phyloP scores from a whole-genome alignment of 2,797 vertebrate genomes.

The Pantherophis vulpinus region DNA sequence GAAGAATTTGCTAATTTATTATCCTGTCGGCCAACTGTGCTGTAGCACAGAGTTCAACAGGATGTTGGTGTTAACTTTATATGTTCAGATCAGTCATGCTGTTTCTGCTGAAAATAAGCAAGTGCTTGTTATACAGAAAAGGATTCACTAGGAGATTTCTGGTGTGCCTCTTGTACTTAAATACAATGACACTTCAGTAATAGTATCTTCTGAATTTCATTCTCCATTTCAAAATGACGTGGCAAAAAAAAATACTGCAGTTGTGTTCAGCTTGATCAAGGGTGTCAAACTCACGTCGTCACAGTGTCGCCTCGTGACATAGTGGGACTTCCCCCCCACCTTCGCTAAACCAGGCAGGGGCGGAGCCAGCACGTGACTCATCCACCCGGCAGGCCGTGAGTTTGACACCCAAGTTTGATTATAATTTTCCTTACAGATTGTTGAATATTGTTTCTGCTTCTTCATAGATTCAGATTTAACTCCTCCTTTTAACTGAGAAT shows the following conservation, averaged over 20 bases:
- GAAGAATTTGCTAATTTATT: conserved; percentile 16
- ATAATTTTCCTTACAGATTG: neutral
- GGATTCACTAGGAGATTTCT: neutral
- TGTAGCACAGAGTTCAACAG: conserved; percentile 37
- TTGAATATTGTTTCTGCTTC: neutral
- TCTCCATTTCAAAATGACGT: neutral
- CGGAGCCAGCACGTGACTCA: no score
- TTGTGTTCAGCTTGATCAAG: neutral
- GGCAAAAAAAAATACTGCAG: neutral
- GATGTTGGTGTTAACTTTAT: conserved; percentile 28
- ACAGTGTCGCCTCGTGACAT: accelerated
- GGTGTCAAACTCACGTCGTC: no score
- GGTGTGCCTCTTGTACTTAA: neutral
- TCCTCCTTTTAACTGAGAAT: neutral
- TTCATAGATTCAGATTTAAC: neutral
- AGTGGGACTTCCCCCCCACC: no score
- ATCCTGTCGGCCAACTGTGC: accelerated
- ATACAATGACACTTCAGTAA: neutral
- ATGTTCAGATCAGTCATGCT: conserved; percentile 31
- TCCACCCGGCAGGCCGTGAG: accelerated
- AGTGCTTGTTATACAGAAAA: conserved; percentile 28
- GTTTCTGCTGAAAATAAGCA: neutral
- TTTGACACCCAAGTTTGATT: neutral
- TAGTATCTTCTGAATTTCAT: neutral
- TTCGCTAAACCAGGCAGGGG: no score